Evolutionary conservation across 2,113 vertebrate species (phyloP), one percentile per base, ranked within the genome.

Genomic region (Takifugu flavidus): DNA sequence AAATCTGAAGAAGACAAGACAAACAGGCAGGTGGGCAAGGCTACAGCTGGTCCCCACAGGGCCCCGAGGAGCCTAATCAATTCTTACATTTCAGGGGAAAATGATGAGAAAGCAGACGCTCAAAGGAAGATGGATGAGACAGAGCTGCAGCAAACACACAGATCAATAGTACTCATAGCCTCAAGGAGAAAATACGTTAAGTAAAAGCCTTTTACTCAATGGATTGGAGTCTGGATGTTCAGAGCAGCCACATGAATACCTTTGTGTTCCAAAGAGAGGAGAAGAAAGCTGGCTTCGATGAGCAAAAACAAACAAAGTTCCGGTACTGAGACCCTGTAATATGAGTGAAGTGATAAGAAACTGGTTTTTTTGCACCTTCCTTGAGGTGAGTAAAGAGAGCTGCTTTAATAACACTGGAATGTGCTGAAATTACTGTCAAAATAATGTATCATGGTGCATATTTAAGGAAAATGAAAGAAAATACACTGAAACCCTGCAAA

Each of bases 81-180:
- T 90, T 86, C 67, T 67, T 73, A 83, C 84, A 83, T 87, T 87
- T 85, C 84, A 84, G 70, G 74, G 70, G 73, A 84, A 84, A 83
- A 84, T 85, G 75, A 89, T 87, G 87, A 83, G 83, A 84, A 87
- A 80, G 72, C 55, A 46, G 67, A 46, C n/a, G 52, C 78, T 88
- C 84, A 82, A 80, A 89, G 84, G 72, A 87, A 89, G 88, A 90
- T 69, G 66, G 84, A 90, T 87, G 89, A 82, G 75, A 82, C 67
- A 62, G 74, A 70, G 60, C 59, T 49, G 64, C 74, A 61, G 74
- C 84, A 85, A 89, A 88, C 83, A 83, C 66, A 78, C 73, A 67
- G 87, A 90, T 90, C 88, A 80, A 91, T 91, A 90, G 83, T 82
- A 87, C 88, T 84, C 85, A 85, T 70, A 80, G 81, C 86, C 63